phyloP scores from a whole-genome alignment of 2,888 invertebrate genomes.

The Carabus problematicus region DNA sequence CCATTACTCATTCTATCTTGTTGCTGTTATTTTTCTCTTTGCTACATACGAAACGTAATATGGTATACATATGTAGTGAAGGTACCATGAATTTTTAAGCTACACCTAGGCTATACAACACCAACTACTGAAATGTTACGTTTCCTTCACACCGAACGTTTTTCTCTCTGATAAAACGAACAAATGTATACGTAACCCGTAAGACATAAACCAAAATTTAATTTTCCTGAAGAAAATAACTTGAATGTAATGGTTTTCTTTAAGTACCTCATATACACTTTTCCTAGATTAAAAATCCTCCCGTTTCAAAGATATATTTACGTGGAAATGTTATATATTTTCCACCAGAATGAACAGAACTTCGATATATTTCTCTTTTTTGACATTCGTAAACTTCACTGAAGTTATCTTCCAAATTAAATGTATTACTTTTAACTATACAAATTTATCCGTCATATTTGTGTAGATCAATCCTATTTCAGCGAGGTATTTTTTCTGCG shows the following conservation, averaged over 20 bases:
- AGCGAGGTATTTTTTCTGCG: conserved; percentile 29
- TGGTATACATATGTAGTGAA: too few relatives aligned
- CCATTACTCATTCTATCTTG: too few relatives aligned
- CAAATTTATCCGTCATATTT: conserved; percentile 23
- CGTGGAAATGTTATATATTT: too few relatives aligned
- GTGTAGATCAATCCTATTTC: conserved; percentile 18
- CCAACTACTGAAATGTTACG: too few relatives aligned
- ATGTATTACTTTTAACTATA: conserved; percentile 14
- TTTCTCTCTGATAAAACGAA: conserved; percentile 28
- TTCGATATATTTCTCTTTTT: too few relatives aligned
- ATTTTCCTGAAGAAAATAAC: conserved; percentile 41
- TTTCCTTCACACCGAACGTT: too few relatives aligned
- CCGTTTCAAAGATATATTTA: conserved; percentile 31
- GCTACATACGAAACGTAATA: too few relatives aligned
- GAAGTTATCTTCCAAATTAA: conserved; percentile 10
- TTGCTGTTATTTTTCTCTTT: too few relatives aligned
- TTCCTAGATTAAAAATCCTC: conserved; percentile 42
- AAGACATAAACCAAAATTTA: conserved; percentile 42
- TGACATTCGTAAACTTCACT: too few relatives aligned
- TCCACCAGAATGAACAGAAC: too few relatives aligned
- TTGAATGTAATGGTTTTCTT: conserved; percentile 42
- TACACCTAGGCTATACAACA: too few relatives aligned
- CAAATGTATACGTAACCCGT: conserved; percentile 39
- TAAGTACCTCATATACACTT: conserved; percentile 42
- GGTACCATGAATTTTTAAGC: too few relatives aligned